Evolutionary conservation across 2,113 vertebrate species (phyloP), one percentile per base, ranked within the genome.

Genomic region (Paradoxurus hermaphroditus): DNA sequence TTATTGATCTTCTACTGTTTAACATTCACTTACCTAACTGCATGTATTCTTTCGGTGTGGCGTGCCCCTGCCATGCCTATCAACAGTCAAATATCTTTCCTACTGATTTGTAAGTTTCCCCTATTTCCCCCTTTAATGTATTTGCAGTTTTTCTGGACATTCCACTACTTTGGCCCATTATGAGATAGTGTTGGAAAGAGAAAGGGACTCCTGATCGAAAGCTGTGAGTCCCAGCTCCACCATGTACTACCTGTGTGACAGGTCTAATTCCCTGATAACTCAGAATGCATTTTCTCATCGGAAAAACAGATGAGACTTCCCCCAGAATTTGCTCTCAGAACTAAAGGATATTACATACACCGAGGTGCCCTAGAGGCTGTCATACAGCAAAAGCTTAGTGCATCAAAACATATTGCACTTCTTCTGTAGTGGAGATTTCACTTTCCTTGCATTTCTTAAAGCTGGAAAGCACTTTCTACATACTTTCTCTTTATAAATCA

Each of bases 231-330:
- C 4, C 8, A 51, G 21, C 34, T 36, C 11, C 39, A 46, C 46
- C 23, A 21, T 0, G 1, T 31, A 7, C 39, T 65, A 49, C 34
- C 4, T 65, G 13, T 14, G 0, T 65, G 25, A 27, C 1, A 31
- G 6, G 6, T 75, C 25, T 82, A 27, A 27, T 29, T 36, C 67
- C 8, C 56, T 39, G 11, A 62, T 41, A 34, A 41, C 46, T 88
- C 29, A 53, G 59, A 94, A 41, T 23, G 3, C 27, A 12, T 29
- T 27, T 91, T 78, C 34, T 53, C 36, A 59, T 68, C 6, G 49
- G 27, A 36, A 91, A 72, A 83, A 36, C 7, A 62, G 7, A 79
- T 5, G 4, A n/a, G 84, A 41, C 31, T 77, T 51, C 5, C 49
- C 86, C 46, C 44, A 36, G 34, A 23, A 18, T 29, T 75, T 53